Evolutionary conservation across 2,797 vertebrate species (phyloP).

Genomic region (Schizopygopsis pylzovi): DNA sequence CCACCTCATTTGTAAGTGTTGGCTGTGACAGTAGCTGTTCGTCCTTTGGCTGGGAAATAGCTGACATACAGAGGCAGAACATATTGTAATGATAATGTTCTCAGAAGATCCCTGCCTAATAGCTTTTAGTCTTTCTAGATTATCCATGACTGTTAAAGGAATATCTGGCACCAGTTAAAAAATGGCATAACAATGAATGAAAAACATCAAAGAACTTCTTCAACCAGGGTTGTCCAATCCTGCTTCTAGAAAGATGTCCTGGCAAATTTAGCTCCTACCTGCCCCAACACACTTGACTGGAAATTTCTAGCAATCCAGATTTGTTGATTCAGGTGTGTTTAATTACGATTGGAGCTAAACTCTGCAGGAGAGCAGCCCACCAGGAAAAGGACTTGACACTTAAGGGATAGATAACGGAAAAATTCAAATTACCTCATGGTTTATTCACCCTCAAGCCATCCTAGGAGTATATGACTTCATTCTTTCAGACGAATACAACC

Average conservation of each 20-base stretch:
- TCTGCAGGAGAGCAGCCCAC: background rate
- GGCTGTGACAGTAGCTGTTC: conserved; percentile 77
- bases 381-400: background rate
- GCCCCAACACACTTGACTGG: background rate
- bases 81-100: conserved; percentile 55
- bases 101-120: conserved; percentile 40
- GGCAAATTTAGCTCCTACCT: background rate
- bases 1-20: conserved; percentile 74
- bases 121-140: conserved; percentile 17
- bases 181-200: background rate
- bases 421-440: background rate
- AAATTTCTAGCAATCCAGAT: background rate
- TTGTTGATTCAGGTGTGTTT: background rate
- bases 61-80: conserved; percentile 70
- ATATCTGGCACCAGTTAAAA: conserved; percentile 15
- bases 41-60: conserved; percentile 79
- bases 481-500: too few species aligned
- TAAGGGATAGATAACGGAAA: background rate
- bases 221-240: background rate
- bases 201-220: conserved; percentile 20
- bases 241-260: background rate
- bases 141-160: conserved; percentile 12
- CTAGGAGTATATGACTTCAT: background rate
- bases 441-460: background rate
- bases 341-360: background rate